Base-by-base conservation (phyloP, 2,113 vertebrate genomes). In the Ranitomeya imitator region DNA sequence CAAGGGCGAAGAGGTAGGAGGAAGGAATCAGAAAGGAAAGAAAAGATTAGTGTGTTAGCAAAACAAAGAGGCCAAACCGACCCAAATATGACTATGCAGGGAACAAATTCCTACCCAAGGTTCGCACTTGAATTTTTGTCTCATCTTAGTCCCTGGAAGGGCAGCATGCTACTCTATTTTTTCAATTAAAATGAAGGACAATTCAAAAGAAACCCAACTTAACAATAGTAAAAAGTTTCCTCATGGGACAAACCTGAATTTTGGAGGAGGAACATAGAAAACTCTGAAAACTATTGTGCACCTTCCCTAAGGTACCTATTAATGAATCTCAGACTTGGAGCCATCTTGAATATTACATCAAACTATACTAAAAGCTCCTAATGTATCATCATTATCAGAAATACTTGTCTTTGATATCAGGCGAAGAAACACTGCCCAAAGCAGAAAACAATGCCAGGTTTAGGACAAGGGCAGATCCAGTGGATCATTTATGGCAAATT, bases 21-120 rank as follows among this genome's bases (percentile, higher is more conserved):
- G 92, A 92, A 55, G 90, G 90, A 91, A 93, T 90, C 85, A 85
- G 87, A 93, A 87, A 67, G 57, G 80, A 87, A 92, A 86, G 31
- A 79, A 86, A 92, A 86, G 37, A 80, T 94, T 94, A 94, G 92
- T 94, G 85, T 88, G 93, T 94, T 94, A 94, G 90, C 89, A 69
- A 88, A 88, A 1, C 86, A 90, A 86, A 91, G 89, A 19, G 88
- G 31, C 45, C 54, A 67, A 19, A 15, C 18, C 12, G 23, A 74
- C 83, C 59, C 23, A 79, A 57, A 80, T 59, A 26, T 37, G 55
- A 0, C 57, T 60, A 8, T 81, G 57, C 37, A 45, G 79, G 19
- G 16, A 81, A 37, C 11, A 74, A 45, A 26, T 12, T 13, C 37
- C 3, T 45, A 45, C 5, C 3, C 37, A 4, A 45, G 37, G 37